These are phyloP conservation scores for Tromatobia lineatoria DNA, from an alignment of 2,888 invertebrate genomes.

Conservation along the genomic window DNA sequence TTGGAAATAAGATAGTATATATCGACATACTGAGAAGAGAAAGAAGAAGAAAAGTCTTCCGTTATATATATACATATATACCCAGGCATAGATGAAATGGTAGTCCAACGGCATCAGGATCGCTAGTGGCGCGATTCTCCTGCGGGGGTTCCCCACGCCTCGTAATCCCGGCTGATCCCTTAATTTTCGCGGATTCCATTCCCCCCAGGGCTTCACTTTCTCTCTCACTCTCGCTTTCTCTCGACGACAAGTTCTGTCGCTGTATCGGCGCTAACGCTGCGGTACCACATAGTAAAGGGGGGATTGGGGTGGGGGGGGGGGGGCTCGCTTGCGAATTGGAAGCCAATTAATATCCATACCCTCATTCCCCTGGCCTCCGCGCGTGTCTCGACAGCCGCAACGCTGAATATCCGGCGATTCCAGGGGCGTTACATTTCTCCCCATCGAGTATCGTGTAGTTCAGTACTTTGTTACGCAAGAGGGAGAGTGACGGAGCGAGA, in stretches of 20 bases:
- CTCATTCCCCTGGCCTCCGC: slow-evolving; percentile 15
- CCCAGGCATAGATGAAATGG: not conserved
- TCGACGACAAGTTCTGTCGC: not conserved
- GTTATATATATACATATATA: not conserved
- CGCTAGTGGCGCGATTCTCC: slow-evolving; percentile 30
- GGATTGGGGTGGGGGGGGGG: slow-evolving; percentile 37
- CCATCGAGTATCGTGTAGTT: slow-evolving; percentile 45
- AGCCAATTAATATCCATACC: slow-evolving; percentile 82
- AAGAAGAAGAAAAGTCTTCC: not conserved
- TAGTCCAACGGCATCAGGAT: slow-evolving; percentile 9
- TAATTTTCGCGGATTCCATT: slow-evolving; percentile 80
- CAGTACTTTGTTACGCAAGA: slow-evolving; percentile 21
- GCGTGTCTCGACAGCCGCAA: slow-evolving; percentile 55
- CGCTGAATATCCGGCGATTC: slow-evolving; percentile 71
- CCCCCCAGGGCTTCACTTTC: slow-evolving; percentile 42
- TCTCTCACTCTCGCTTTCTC: slow-evolving; percentile 11
- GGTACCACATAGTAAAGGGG: slow-evolving; percentile 67
- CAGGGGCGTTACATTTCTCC: slow-evolving; percentile 55
- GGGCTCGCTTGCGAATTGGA: slow-evolving; percentile 77
- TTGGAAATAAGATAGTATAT: not conserved
- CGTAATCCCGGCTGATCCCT: slow-evolving; percentile 80
- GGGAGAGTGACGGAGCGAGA: not conserved
- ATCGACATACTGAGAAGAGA: not conserved
- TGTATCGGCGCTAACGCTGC: slow-evolving; percentile 59
- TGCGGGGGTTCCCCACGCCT: slow-evolving; percentile 62